Base-by-base conservation (phyloP, 2,113 vertebrate species). In the Salvelinus fontinalis region DNA sequence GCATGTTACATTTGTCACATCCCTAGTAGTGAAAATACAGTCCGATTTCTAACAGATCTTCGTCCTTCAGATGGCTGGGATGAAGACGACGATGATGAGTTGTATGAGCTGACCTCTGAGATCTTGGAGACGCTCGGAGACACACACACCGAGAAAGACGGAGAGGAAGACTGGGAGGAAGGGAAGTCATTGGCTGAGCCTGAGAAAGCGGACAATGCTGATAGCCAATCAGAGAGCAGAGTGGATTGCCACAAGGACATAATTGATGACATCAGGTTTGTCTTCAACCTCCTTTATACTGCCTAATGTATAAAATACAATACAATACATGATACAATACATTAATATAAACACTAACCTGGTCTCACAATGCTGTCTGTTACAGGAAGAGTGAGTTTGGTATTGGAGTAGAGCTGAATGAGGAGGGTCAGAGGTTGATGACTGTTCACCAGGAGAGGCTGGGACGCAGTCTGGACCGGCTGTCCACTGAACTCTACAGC, bases 401-500 rank as follows among this genome's bases (percentile, higher is more conserved):
- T 5, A 87, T 95, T 0, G 94, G 94, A 4, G 91, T 94, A 72
- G 90, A 93, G 64, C 67, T 95, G 77, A 90, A 76, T 0, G 85
- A 89, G 13, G 91, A 91, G 68, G 89, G 91, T 13, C 87, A 89
- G 83, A 92, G 85, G 70, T 85, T 95, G 80, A 93, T 95, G 90
- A 80, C 81, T 83, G 91, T 91, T 60, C 89, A 93, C 8, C 93
- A 94, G 88, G 89, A 91, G 0, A 75, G 92, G 16, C 90, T 94
- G 75, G 93, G 93, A 68, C 88, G 94, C 31, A 94, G 94, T 77
- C 84, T 95, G 78, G 91, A 94, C n/a, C 90, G 94, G 26, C 92
- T 95, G 44, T 94, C 93, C 67, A 91, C 93, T 0, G 94, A 95
- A 44, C 91, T 95, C 31, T 95, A 95, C 90, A 95, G 94, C 91